Evolutionary conservation across 2,888 invertebrate species (phyloP), one percentile per base, ranked within the genome.

Genomic region (Caenorhabditis becei): DNA sequence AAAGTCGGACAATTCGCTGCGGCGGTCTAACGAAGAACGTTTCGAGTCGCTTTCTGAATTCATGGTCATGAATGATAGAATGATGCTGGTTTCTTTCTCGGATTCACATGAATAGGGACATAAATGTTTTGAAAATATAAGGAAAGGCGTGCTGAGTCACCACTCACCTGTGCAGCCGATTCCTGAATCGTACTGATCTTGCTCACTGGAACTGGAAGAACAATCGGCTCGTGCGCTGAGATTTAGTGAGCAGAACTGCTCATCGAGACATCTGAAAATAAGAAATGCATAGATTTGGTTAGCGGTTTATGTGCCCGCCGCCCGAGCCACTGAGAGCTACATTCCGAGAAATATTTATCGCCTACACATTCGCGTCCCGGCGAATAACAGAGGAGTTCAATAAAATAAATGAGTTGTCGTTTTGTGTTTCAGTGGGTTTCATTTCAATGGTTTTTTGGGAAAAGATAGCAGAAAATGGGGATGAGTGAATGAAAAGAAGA

Each of bases 1-100:
- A 35, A 80, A 78, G 24, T 82, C 83, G 14, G 87, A 87, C 28
- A 82, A 66, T 70, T 84, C 79, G 28, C 85, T 85, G 14, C 82
- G 75, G 5, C 87, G 81, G 49, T 88, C 87, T 47, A 88, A 63
- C 7, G 87, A 88, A 8, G 82, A 83, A 28, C 82, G 82, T 70
- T 88, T 88, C 20, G 84, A 83, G 32, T 82, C 82, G 51, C 77
- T 79, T 61, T 77, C 80, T 70, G 74, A 63, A 59, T 47, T 53
- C 16, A 18, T 32, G 32, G 53, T 47, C 44, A 49, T 66, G 28
- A 16, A n/a, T 49, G 11, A 11, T 18, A n/a, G n/a, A 14, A 14
- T 14, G 14, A 7, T 11, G 14, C 7, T 14, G 41, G 14, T 41
- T 41, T 41, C 14, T 14, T 41, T 41, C 10, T 23, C 26, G n/a